Conservation (phyloP, 92 coral and sea anemone species). For the Virgularia gustaviana region DNA sequence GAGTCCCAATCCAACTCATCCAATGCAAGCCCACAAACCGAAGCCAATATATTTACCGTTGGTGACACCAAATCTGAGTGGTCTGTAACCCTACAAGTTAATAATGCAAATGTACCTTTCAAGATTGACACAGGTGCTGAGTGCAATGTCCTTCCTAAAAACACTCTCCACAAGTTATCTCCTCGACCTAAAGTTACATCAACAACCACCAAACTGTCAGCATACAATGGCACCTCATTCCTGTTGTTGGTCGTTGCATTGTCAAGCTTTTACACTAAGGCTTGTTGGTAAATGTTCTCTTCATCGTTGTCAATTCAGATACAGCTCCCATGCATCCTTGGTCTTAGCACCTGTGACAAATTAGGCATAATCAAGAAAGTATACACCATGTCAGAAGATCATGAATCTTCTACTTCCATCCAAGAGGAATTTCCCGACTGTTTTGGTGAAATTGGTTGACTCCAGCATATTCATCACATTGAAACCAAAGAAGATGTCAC, state of each 20-base stretch:
- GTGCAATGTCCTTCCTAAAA: no score
- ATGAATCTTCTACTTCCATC: background rate
- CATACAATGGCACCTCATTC: conserved; percentile 8
- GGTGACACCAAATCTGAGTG: no score
- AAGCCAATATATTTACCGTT: no score
- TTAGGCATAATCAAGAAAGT: background rate
- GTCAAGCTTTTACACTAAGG: background rate
- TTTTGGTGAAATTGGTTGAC: conserved; percentile 11
- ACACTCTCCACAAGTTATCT: no score
- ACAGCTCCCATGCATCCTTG: conserved; percentile 2
- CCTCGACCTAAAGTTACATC: no score
- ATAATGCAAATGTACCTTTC: no score
- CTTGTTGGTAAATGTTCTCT: no score
- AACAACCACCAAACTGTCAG: no score
- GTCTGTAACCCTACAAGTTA: no score
- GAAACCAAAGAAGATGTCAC: background rate
- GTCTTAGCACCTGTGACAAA: conserved; percentile 8
- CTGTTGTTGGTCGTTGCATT: no score
- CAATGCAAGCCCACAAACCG: no score
- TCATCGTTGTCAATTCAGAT: background rate
- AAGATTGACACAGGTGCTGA: no score
- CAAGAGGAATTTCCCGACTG: conserved; percentile 3
- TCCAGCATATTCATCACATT: background rate
- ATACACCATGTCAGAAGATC: background rate
- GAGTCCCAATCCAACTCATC: background rate